Base-by-base conservation (phyloP, 2,797 vertebrate genomes). In the Bufotes viridis region DNA sequence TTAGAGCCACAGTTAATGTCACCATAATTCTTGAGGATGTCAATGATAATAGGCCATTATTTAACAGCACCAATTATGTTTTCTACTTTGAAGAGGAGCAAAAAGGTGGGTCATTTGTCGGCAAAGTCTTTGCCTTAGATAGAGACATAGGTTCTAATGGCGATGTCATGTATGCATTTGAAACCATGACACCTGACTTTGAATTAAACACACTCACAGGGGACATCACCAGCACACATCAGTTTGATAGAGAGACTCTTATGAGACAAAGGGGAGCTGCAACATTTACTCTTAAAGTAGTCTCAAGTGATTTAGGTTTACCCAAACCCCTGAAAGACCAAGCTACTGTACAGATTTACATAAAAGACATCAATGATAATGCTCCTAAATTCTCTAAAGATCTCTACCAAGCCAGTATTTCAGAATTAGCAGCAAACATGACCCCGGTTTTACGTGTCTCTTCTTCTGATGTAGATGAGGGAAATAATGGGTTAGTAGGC, bases 281-380 rank as follows among this genome's bases (percentile, higher is more conserved):
- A 0, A 96, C 97, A 20, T 99, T 99, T 93, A 97, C 95, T 88
- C 97, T 99, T 29, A 95, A 93, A 0, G 96, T 99, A 10, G 90
- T 96, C 89, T 98, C 98, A 6, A 96, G 95, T 3, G 98, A 99
- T 92, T 97, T 97, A 94, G 98, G 98, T 76, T 96, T 98, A 91
- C 98, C 98, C 22, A 98, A 97, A 84, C 95, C 98, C 89, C 96
- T 99, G 82, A 96, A 95, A 92, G 98, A 99, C 93, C 98, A 98
- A 93, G 98, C 98, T 81, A 97, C 97, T 72, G 97, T 99, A 42
- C 98, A 99, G 70, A 96, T 99, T 90, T 98, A 98, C 90, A 94
- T 99, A 92, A 96, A 96, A 91, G 98, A 99, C 92, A 97, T 98
- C 88, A 99, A 99, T 82, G 98, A 99, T 93, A 99, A 99, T 51